Conservation (phyloP, 1,140 invertebrate species). For the Cydia strobilella region DNA sequence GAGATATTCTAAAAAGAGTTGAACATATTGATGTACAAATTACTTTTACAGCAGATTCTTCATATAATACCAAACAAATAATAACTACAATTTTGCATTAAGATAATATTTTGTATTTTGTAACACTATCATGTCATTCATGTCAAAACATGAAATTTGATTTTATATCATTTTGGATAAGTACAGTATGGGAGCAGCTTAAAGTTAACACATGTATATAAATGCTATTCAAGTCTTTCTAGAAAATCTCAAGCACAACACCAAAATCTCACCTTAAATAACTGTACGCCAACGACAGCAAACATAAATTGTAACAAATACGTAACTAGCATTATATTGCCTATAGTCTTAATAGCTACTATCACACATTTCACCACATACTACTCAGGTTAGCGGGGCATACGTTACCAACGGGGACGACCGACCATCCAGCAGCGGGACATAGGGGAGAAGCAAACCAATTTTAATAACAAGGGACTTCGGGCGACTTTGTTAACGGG, state of each 20-base stretch:
- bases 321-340: constrained; percentile 99
- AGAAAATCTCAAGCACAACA: constrained; percentile 8
- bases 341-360: constrained; percentile 99
- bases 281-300: constrained; percentile 99
- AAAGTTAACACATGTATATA: no score
- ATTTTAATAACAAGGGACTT: constrained; percentile 61
- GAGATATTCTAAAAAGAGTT: neutral
- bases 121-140: no score
- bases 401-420: constrained; percentile 70
- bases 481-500: constrained; percentile 33
- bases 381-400: constrained; percentile 81
- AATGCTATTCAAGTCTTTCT: neutral
- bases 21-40: neutral
- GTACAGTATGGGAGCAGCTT: no score
- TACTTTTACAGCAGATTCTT: no score
- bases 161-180: neutral
- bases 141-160: neutral
- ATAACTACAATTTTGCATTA: no score
- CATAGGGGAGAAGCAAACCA: constrained; percentile 75
- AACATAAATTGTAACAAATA: constrained; percentile 99
- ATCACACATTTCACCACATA: constrained; percentile 99
- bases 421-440: constrained; percentile 63
- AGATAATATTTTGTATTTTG: no score
- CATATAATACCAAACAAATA: no score
- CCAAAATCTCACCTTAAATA: constrained; percentile 93